Conservation (phyloP, 2,888 invertebrate genomes). For the Choristoneura rosaceana region DNA sequence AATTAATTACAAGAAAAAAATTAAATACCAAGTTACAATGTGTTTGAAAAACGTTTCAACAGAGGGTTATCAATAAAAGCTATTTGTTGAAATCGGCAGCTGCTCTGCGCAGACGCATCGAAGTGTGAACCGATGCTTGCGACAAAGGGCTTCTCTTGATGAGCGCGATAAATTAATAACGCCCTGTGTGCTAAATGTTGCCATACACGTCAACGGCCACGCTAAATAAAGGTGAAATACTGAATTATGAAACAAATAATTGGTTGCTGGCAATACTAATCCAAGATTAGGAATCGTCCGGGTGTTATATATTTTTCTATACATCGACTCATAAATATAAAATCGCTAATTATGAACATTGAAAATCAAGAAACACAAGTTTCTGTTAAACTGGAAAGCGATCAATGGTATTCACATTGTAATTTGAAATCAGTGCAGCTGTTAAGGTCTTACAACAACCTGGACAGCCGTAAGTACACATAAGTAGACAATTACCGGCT, state of each 20-base stretch:
- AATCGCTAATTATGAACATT: too few species aligned
- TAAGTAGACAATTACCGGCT: background rate
- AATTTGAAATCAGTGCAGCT: background rate
- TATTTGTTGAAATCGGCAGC: slow-evolving; percentile 78
- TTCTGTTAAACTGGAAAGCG: background rate
- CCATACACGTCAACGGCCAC: background rate
- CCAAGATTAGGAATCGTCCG: background rate
- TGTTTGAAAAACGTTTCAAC: slow-evolving; percentile 50
- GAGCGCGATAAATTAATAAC: slow-evolving; percentile 72
- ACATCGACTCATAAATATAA: too few species aligned
- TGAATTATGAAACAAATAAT: too few species aligned
- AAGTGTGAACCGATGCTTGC: slow-evolving; percentile 67
- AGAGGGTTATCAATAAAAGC: slow-evolving; percentile 66
- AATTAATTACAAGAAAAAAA: slow-evolving; percentile 36
- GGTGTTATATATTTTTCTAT: too few species aligned
- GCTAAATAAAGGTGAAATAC: background rate
- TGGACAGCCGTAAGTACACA: background rate
- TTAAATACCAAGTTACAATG: slow-evolving; percentile 45
- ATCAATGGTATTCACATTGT: background rate
- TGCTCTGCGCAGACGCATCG: slow-evolving; percentile 66
- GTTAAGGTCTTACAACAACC: background rate
- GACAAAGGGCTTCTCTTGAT: slow-evolving; percentile 75
- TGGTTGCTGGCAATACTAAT: background rate
- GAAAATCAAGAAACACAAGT: too few species aligned
- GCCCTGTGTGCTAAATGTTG: slow-evolving; percentile 43